Evolutionary conservation across 2,113 vertebrate species (phyloP), one percentile per base, ranked within the genome.

Genomic region (Pterocles orientalis): DNA sequence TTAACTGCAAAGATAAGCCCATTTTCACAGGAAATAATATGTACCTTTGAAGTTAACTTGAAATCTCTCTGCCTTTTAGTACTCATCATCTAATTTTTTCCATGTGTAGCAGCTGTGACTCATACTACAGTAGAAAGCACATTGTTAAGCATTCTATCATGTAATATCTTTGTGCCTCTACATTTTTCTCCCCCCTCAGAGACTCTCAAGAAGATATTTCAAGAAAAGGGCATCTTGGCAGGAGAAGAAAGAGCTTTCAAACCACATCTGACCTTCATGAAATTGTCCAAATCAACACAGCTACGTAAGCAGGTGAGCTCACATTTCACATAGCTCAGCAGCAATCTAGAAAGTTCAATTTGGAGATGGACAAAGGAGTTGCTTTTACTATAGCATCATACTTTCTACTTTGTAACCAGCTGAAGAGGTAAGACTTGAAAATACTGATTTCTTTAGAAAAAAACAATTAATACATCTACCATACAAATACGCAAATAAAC

Each of bases 191-290:
- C 82, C 94, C 48, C 1, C 2, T 48, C 97, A 99, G 99, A 98
- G 91, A 95, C 97, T 75, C 95, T 99, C 86, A 98, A 95, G 94
- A 98, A 96, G 36, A 97, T 96, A 85, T 99, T 99, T 94, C 98
- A 98, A 96, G 98, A 98, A 96, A 98, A 98, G 81, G 99, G 99
- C 39, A 98, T 99, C 83, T 69, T 98, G 62, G 72, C 97, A 72
- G 98, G 97, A 97, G 99, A 98, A 68, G 94, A 85, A 58, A 98
- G 97, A 96, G 94, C 94, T 95, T 99, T 99, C 94, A 98, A 98
- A 92, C 99, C 99, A 60, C 99, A 99, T 94, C 98, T 99, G 95
- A 99, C 99, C 92, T 99, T 99, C 94, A 99, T 99, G 98, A 99
- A 99, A 95, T 97, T 99, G 90, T 99, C 99, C 73, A 98, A 97